Base-by-base conservation (phyloP, 2,797 vertebrate genomes). In the Typhlichthys eigenmanni region DNA sequence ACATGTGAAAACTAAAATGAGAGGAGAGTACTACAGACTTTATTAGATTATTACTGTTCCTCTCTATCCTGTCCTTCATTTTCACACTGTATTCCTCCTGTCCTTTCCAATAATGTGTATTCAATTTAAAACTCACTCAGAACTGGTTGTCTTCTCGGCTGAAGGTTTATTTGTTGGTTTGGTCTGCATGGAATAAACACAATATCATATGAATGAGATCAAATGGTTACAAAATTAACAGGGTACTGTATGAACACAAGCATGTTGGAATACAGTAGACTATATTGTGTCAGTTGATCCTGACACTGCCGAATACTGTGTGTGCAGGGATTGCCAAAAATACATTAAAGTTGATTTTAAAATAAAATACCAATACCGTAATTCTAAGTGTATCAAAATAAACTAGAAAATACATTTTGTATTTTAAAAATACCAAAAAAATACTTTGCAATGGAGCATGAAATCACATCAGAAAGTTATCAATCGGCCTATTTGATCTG, bases 91-190 rank as follows among this genome's bases (percentile, higher is more conserved):
- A 75, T 17, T 65, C 75, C 16, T 60, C 12, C 52, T 62, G 62
- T 29, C 55, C 66, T n/a, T 68, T 11, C 38, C 38, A 38, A 9
- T 38, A 54, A 13, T 50, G 47, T 29, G 57, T 24, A 61, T 49
- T 61, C 13, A 10, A 50, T 47, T 9, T 38, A 34, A 71, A 53
- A 89, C 89, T 89, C 82, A 91, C 89, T 78, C 75, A 49, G 71
- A 74, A 56, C 17, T 4, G 9, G 50, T 52, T 19, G 60, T 34
- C 56, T 7, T 17, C 45, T 77, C 64, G 58, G 76, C 4, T 58
- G 47, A 45, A 17, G 66, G 51, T 54, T 61, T 50, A 32, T 62
- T 62, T 59, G 67, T 70, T 65, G 65, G 51, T 52, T 45, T 14
- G 13, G 29, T 24, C 85, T 88, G 62, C 55, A 38, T 55, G 10